A percentile compares a stretch with the other conserved stretches of the same genome.
phyloP scores from a whole-genome alignment of 2,113 vertebrate genomes.

The Zapus hudsonius region DNA sequence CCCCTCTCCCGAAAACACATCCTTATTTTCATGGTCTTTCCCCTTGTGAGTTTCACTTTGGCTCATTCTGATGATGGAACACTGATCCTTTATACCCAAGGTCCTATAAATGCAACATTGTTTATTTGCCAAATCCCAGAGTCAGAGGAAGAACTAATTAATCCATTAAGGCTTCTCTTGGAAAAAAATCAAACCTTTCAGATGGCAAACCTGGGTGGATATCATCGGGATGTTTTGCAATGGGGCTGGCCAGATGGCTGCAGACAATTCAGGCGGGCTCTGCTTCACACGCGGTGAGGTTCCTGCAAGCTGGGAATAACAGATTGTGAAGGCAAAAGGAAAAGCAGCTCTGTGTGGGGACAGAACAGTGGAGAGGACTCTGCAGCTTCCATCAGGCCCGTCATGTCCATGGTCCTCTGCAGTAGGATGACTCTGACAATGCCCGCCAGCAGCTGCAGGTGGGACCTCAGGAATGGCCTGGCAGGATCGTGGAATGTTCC shows the following conservation, averaged over 20 bases:
- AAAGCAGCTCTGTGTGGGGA: background rate
- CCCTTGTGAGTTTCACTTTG: slow-evolving; percentile 19
- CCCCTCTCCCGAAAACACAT: background rate
- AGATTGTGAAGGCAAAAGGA: background rate
- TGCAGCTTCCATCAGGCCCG: background rate
- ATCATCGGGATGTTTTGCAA: slow-evolving; percentile 62
- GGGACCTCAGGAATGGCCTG: background rate
- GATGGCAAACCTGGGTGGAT: slow-evolving; percentile 62
- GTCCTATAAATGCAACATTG: slow-evolving; percentile 60
- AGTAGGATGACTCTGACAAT: background rate
- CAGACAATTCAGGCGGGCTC: background rate
- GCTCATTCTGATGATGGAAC: slow-evolving; percentile 39
- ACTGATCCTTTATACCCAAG: slow-evolving; percentile 58
- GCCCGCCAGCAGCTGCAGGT: background rate
- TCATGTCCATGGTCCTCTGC: background rate
- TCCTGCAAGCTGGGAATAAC: background rate
- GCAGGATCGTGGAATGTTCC: background rate
- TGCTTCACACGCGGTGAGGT: background rate
- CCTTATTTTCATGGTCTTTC: background rate
- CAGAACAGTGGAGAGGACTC: background rate
- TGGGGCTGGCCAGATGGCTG: background rate
- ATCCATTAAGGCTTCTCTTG: slow-evolving; percentile 72
- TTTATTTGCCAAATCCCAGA: slow-evolving; percentile 72
- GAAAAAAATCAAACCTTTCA: slow-evolving; percentile 67
- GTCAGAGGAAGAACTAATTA: slow-evolving; percentile 72